Conservation (phyloP, 2,113 vertebrate genomes). For the Circaetus gallicus region DNA sequence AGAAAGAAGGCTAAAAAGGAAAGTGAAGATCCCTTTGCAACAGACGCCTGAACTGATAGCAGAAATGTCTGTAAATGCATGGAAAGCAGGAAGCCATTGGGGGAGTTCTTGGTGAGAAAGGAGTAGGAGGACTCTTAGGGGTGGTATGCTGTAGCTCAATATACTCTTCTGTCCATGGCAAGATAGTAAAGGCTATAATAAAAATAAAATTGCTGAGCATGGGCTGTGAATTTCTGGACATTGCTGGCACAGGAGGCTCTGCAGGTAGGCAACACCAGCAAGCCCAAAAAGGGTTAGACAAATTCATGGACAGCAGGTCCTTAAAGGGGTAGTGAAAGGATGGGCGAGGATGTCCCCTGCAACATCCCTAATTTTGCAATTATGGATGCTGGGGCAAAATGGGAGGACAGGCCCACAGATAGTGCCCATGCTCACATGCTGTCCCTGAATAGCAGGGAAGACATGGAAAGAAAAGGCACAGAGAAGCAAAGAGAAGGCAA, state of each 20-base stretch:
- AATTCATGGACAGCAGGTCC: not conserved
- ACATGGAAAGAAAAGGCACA: not conserved
- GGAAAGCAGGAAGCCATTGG: not conserved
- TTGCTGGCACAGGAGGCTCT: not conserved
- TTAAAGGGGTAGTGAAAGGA: not conserved
- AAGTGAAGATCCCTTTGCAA: not conserved
- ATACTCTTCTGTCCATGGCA: not conserved
- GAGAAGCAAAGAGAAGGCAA: not conserved
- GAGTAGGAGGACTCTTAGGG: not conserved
- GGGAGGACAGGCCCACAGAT: not conserved
- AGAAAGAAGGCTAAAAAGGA: not conserved
- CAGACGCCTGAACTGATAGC: too few species aligned
- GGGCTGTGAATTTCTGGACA: not conserved
- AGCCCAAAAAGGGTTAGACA: not conserved
- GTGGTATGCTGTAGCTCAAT: not conserved
- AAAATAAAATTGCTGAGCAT: not conserved
- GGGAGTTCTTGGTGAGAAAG: not conserved
- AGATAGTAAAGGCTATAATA: not conserved
- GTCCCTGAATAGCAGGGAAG: not conserved
- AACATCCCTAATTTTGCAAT: not conserved
- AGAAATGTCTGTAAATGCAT: not conserved
- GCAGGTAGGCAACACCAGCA: not conserved
- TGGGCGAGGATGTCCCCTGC: not conserved
- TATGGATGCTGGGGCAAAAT: not conserved
- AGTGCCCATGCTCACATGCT: not conserved